Evolutionary conservation across 2,888 invertebrate species (phyloP).

Genomic region (Metacarcinus magister): DNA sequence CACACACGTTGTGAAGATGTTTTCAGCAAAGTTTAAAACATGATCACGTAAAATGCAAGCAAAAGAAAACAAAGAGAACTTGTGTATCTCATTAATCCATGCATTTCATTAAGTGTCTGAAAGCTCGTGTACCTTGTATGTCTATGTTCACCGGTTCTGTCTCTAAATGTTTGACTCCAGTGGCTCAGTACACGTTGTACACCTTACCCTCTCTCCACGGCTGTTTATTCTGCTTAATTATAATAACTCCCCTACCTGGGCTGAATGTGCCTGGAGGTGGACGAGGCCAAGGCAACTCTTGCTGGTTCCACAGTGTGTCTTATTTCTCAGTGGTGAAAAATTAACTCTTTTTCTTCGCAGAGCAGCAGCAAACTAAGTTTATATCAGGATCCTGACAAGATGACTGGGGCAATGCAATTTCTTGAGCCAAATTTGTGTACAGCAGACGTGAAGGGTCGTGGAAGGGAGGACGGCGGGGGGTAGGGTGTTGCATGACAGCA

Average conservation of each 20-base stretch:
- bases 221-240: constrained; percentile 26
- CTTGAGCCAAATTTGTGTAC: constrained; percentile 20
- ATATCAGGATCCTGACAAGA: background rate
- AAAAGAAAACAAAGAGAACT: too few species aligned
- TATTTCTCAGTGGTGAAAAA: background rate
- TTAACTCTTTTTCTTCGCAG: background rate
- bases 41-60: too few species aligned
- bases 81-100: too few species aligned
- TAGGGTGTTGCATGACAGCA: background rate
- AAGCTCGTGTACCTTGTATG: too few species aligned
- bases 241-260: constrained; percentile 26
- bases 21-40: too few species aligned
- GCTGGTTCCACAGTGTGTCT: background rate
- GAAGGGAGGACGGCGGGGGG: background rate
- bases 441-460: background rate
- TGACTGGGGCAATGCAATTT: constrained; percentile 35
- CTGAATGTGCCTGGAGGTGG: background rate
- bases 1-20: too few species aligned
- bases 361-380: background rate
- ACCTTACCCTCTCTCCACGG: too few species aligned
- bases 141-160: too few species aligned
- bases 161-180: too few species aligned
- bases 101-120: too few species aligned
- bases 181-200: too few species aligned
- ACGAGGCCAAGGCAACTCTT: background rate